Conservation (phyloP, 2,113 vertebrate species). For the Pitta sordida region DNA sequence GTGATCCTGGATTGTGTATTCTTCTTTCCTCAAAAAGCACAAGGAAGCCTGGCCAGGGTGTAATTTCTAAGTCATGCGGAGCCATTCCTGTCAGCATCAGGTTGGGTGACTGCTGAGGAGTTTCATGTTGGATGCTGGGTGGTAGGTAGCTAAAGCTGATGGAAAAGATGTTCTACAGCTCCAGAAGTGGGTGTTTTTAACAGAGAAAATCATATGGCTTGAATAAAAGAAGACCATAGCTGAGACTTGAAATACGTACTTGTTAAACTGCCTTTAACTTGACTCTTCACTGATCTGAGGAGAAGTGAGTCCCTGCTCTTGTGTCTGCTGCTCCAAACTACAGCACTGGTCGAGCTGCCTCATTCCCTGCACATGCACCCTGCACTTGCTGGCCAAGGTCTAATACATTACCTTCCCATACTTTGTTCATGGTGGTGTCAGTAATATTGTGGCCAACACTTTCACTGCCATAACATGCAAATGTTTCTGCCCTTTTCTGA, state of each 20-base stretch:
- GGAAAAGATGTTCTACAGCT: background rate
- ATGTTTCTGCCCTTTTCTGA: background rate
- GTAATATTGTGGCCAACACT: background rate
- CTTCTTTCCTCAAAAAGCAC: background rate
- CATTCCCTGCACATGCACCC: rapidly evolving
- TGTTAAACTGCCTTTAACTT: background rate
- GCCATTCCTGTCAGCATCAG: background rate
- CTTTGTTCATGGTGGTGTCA: background rate
- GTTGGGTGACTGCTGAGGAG: background rate
- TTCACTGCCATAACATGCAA: rapidly evolving
- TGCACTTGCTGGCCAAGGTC: background rate
- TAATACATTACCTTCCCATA: background rate
- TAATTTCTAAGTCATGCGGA: background rate
- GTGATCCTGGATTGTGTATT: background rate
- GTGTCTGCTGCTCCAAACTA: background rate
- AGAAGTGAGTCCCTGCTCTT: background rate
- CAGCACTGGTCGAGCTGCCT: background rate
- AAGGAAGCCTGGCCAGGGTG: background rate
- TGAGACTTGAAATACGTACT: background rate
- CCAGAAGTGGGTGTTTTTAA: background rate
- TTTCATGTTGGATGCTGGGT: background rate
- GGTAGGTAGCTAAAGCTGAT: background rate
- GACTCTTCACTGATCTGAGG: background rate
- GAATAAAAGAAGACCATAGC: background rate
- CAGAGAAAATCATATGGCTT: background rate